Percentiles rank a stretch among this genome's conserved stretches.
Conservation (phyloP, 2,888 invertebrate genomes). For the Saturnia japonica region DNA sequence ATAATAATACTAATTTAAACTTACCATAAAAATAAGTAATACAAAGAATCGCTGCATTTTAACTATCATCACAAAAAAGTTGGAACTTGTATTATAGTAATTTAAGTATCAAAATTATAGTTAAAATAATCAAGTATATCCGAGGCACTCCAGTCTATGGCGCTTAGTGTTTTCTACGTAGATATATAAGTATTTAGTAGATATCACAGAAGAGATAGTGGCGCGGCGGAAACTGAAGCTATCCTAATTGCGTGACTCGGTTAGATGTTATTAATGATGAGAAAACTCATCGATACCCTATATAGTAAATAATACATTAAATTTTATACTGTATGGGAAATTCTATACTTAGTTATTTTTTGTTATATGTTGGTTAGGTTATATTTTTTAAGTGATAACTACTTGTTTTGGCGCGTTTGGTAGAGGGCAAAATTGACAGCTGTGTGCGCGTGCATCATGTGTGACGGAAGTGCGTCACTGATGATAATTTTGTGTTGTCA, state of each 20-base stretch:
- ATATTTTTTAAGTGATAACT: no score
- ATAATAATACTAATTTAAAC: no score
- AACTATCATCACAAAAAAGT: neutral
- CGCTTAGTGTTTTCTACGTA: slow-evolving; percentile 6
- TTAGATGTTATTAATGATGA: slow-evolving; percentile 21
- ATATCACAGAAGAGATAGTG: slow-evolving; percentile 33
- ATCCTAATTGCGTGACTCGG: slow-evolving; percentile 20
- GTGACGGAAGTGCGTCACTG: no score
- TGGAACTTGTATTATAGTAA: neutral
- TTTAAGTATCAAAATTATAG: neutral
- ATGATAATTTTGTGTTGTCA: no score
- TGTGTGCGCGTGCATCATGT: no score
- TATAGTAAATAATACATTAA: neutral
- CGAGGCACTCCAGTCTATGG: neutral
- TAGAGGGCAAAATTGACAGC: no score
- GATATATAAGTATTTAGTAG: slow-evolving; percentile 21
- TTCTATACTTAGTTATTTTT: no score
- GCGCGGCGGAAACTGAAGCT: slow-evolving; percentile 36
- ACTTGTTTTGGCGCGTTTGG: no score
- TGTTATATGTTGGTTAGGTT: no score
- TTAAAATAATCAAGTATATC: neutral
- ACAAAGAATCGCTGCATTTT: slow-evolving; percentile 16
- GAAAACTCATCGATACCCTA: slow-evolving; percentile 19
- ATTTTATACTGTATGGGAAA: neutral
- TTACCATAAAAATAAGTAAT: slow-evolving; percentile 18